Evolutionary conservation across 2,888 invertebrate genomes (phyloP), one percentile per base, ranked within the genome.

Genomic region (Drosophila borborema): DNA sequence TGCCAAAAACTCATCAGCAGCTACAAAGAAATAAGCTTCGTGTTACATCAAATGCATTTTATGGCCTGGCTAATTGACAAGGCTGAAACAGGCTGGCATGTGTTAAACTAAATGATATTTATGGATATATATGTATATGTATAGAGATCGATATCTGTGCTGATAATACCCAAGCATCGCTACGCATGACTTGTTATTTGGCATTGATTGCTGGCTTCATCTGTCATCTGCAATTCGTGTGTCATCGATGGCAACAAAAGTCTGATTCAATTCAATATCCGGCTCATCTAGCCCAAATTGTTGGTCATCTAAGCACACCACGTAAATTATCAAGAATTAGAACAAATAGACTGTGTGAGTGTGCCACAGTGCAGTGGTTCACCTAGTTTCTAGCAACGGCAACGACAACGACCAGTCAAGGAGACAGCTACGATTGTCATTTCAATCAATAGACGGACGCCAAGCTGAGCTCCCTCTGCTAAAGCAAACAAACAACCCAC

Each of bases 251-350:
- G 70, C 74, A 62, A 54, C 61, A 45, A 46, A 45, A 62, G 59
- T 31, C 34, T n/a, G 34, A 18, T 18, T 10, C 54, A 10, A n/a
- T 16, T 23, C 72, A 68, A 77, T 80, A 89, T 85, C 85, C 85
- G 85, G 88, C 90, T 85, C 72, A 68, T 72, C 59, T 72, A 64
- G 60, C 66, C 86, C 72, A 72, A 84, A 81, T 77, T 81, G 81
- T 65, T 64, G 74, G 68, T 76, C 80, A 80, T 81, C 77, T 55
- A 20, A 55, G 69, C 60, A 61, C 38, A 62, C 54, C 65, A 80
- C 69, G 81, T 89, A 89, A 87, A 89, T 86, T 87, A 86, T 63
- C 70, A 55, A 89, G 85, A 86, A 86, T 82, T 86, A 86, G 85
- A 86, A 86, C 85, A 75, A 80, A 73, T 48, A 40, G 63, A 61